A percentile compares a stretch with the other conserved stretches of the same genome.
Evolutionary conservation across 2,888 invertebrate species (phyloP).

Genomic region (Phyto melanocephala): DNA sequence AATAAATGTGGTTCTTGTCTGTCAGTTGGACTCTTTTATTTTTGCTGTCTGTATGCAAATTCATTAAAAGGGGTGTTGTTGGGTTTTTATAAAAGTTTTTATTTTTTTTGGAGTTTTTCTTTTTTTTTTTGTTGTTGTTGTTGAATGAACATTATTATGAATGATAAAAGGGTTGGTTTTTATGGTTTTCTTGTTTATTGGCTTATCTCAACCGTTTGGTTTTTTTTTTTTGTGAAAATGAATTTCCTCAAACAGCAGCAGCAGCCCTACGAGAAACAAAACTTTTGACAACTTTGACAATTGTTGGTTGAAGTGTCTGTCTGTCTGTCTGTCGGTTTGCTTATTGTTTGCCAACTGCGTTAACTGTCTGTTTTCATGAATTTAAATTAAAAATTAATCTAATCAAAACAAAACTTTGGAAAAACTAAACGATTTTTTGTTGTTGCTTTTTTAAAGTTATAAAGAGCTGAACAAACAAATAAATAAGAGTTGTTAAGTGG

Average conservation of each 20-base stretch:
- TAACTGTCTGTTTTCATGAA: slow-evolving; percentile 40
- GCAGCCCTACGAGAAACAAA: background rate
- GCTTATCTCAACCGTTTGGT: slow-evolving; percentile 36
- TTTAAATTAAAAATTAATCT: slow-evolving; percentile 64
- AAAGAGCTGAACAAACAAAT: slow-evolving; percentile 38
- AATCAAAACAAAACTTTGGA: slow-evolving; percentile 32
- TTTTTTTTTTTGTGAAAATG: slow-evolving; percentile 45
- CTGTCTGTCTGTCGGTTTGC: slow-evolving; percentile 4
- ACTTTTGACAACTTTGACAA: slow-evolving; percentile 58
- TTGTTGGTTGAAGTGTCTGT: slow-evolving; percentile 34
- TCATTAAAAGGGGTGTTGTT: slow-evolving; percentile 26
- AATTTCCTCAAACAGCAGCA: background rate
- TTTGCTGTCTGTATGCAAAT: background rate
- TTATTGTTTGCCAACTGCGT: slow-evolving; percentile 29
- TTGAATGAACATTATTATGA: slow-evolving; percentile 38
- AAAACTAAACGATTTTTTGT: background rate
- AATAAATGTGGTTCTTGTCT: background rate
- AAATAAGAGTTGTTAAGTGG: slow-evolving; percentile 11
- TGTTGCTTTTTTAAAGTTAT: background rate
- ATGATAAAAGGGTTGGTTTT: slow-evolving; percentile 59
- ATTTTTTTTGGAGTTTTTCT: too few species aligned
- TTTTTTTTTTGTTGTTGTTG: slow-evolving; percentile 8
- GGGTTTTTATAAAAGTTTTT: slow-evolving; percentile 16
- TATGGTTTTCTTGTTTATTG: slow-evolving; percentile 49
- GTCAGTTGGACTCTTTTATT: background rate